A percentile compares a stretch with the other conserved stretches of the same genome.
Conservation (phyloP, 2,888 invertebrate genomes). For the Xanthostigma xanthostigma region DNA sequence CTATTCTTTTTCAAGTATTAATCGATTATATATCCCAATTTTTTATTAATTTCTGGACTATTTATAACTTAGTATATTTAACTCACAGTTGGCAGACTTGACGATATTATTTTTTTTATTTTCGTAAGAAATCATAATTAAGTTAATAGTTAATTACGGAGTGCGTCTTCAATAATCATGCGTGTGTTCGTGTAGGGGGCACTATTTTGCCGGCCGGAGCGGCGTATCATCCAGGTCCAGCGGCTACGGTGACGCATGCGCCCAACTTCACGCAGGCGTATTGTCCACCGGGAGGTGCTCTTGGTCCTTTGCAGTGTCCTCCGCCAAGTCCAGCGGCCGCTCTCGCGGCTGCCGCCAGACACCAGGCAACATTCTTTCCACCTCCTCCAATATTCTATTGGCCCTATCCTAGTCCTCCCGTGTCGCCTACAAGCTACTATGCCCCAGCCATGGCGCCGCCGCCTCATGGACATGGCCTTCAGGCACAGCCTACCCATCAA, state of each 20-base stretch:
- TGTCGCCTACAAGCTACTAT: conserved; percentile 80
- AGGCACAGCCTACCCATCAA: conserved; percentile 26
- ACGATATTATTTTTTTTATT: too few relatives aligned
- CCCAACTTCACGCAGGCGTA: conserved; percentile 37
- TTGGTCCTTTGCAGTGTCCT: conserved; percentile 18
- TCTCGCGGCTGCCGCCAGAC: conserved; percentile 33
- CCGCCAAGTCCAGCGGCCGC: conserved; percentile 30
- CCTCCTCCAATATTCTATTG: conserved; percentile 71
- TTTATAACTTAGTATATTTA: too few relatives aligned
- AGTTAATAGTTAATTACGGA: too few relatives aligned
- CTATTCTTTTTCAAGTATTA: too few relatives aligned
- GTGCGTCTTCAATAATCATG: conserved; percentile 1
- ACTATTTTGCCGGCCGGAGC: conserved; percentile 36
- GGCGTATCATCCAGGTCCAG: conserved; percentile 25
- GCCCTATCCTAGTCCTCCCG: conserved; percentile 89
- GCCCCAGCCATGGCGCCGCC: conserved; percentile 43
- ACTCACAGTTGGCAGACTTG: too few relatives aligned
- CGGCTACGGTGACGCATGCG: conserved; percentile 27
- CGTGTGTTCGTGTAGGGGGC: conserved; percentile 33
- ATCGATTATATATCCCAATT: too few relatives aligned
- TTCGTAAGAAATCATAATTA: too few relatives aligned
- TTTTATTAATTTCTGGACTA: too few relatives aligned
- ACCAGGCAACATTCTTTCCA: conserved; percentile 29
- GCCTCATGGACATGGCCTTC: conserved; percentile 21
- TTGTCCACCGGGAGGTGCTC: conserved; percentile 31